Conservation (phyloP, 2,797 vertebrate genomes). For the Phylloscopus collybita region DNA sequence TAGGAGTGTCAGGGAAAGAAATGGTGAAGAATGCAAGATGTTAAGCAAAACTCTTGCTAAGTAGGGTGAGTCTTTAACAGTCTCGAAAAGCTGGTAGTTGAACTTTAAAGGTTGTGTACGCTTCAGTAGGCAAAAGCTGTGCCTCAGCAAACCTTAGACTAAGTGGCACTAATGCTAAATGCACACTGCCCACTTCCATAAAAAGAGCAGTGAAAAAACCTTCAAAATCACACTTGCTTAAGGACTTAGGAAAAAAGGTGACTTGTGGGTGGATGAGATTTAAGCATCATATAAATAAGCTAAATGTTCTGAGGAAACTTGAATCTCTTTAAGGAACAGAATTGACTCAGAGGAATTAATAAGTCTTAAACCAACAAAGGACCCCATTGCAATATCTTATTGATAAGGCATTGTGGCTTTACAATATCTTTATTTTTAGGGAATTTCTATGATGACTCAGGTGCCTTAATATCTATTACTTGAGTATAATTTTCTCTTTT, state of each 20-base stretch:
- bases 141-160: slow-evolving; percentile 32
- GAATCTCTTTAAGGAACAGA: neutral
- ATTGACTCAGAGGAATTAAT: neutral
- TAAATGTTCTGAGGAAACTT: slow-evolving; percentile 32
- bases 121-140: slow-evolving; percentile 25
- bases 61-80: neutral
- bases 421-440: neutral
- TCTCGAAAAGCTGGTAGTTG: neutral
- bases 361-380: neutral
- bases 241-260: slow-evolving; percentile 51
- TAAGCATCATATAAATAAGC: slow-evolving; percentile 55
- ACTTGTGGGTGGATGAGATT: slow-evolving; percentile 64
- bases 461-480: neutral
- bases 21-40: neutral
- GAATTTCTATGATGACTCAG: neutral
- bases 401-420: neutral
- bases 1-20: neutral
- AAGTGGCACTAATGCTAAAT: slow-evolving; percentile 37
- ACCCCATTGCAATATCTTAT: neutral
- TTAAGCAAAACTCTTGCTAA: slow-evolving; percentile 19
- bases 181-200: slow-evolving; percentile 27
- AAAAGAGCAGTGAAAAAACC: neutral
- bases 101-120: neutral
- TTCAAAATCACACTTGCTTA: slow-evolving; percentile 51
- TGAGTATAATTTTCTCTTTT: neutral